Base-by-base conservation (phyloP, 2,113 vertebrate species). In the Xenus cinereus region DNA sequence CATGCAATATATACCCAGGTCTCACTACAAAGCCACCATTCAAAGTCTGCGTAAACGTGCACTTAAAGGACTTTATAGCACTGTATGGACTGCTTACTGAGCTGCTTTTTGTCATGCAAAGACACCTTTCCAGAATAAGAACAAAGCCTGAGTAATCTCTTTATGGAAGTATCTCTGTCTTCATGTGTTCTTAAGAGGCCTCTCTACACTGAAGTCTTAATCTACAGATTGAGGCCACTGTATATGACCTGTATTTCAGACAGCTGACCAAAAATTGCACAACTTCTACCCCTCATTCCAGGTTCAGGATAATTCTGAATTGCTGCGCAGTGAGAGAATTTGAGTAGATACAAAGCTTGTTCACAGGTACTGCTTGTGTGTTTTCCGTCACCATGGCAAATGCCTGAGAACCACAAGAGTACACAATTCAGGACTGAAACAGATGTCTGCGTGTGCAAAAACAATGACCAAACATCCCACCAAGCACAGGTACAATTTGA, bases 141-240 rank as follows among this genome's bases (percentile, higher is more conserved):
- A 69, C 84, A 95, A 95, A 96, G 86, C 80, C 73, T 27, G 32
- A 57, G 68, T 97, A 96, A 97, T 97, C 95, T 87, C 76, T 96
- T 95, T 82, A 96, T 64, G 73, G 79, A 74, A 84, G 73, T 26
- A 48, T 66, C 85, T 85, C 43, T 84, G 69, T 66, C 88, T 97
- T 66, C 62, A 15, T 6, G 24, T 19, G 84, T 4, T 86, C 94
- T 84, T 96, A 87, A 95, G 64, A 79, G 69, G 89, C 45, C 89
- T 56, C 62, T 45, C 39, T 33, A 68, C 39, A 72, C 12, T 18
- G 3, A 63, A 89, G n/a, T 43, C 77, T 87, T 93, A 95, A 96
- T 94, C 91, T 91, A 62, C 85, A 94, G 97, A 97, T 92, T 96
- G 57, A 78, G 96, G 94, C 51, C 92, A 78, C 33, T 26, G 56